Conservation (phyloP, 2,888 invertebrate genomes). For the Agrilus mali region DNA sequence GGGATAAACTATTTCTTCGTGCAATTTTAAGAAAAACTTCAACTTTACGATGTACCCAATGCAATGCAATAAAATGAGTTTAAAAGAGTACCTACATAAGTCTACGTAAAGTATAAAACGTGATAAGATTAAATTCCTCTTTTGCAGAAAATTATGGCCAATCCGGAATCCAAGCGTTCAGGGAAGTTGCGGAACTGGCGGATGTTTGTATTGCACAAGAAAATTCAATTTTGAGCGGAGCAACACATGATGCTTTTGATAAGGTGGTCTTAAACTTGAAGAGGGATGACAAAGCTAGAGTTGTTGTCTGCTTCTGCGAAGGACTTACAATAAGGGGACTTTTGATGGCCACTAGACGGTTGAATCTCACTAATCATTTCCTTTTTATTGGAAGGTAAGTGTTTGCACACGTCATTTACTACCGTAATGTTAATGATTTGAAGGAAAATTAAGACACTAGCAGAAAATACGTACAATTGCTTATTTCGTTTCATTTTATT, state of each 20-base stretch:
- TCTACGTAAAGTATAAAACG: slow-evolving; percentile 1
- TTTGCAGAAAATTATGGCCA: slow-evolving; percentile 63
- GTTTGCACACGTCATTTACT: not conserved
- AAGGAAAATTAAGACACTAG: no score
- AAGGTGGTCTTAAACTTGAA: slow-evolving; percentile 41
- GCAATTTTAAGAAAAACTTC: not conserved
- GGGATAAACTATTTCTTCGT: no score
- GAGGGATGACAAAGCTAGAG: slow-evolving; percentile 41
- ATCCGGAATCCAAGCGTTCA: slow-evolving; percentile 62
- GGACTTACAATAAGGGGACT: slow-evolving; percentile 56
- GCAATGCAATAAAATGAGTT: no score
- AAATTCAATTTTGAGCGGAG: slow-evolving; percentile 48
- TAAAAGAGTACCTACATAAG: no score
- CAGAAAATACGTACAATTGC: no score
- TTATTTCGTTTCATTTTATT: no score
- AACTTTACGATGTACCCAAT: not conserved
- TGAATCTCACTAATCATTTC: slow-evolving; percentile 44
- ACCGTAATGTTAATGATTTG: no score
- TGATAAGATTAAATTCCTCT: slow-evolving; percentile 7
- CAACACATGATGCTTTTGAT: slow-evolving; percentile 43
- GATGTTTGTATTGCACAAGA: slow-evolving; percentile 62
- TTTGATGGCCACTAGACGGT: slow-evolving; percentile 44
- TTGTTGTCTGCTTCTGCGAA: slow-evolving; percentile 70
- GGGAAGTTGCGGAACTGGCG: slow-evolving; percentile 49
- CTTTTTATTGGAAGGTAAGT: slow-evolving; percentile 54